Conservation (phyloP, 2,113 vertebrate species). For the Hassar affinis region DNA sequence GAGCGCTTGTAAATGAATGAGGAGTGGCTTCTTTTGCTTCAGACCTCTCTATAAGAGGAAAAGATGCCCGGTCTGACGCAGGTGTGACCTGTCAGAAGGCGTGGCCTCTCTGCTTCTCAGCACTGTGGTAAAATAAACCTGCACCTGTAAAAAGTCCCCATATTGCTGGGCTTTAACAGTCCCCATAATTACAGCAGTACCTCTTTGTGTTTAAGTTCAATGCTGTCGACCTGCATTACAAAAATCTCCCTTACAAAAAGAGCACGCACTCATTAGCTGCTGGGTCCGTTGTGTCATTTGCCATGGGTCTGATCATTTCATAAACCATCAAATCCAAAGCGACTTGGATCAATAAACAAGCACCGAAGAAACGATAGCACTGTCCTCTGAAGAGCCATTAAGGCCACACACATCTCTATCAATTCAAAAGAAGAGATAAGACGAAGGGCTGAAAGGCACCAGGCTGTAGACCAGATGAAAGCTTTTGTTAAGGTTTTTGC, state of each 20-base stretch:
- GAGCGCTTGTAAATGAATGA: neutral
- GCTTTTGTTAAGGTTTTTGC: neutral
- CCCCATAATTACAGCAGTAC: neutral
- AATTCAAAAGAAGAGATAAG: neutral
- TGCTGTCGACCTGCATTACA: conserved; percentile 1
- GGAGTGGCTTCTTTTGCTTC: neutral
- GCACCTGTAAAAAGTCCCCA: neutral
- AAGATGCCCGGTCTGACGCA: no score
- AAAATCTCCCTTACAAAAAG: neutral
- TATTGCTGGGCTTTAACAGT: neutral
- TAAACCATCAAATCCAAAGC: neutral
- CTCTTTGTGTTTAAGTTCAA: neutral
- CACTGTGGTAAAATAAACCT: neutral
- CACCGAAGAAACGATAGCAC: neutral
- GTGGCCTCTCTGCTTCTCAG: neutral
- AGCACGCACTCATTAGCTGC: neutral
- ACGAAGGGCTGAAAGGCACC: conserved; percentile 4
- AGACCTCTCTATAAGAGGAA: no score
- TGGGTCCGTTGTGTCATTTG: neutral
- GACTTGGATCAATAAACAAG: conserved; percentile 21
- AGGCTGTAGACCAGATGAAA: neutral
- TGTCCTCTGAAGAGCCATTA: conserved; percentile 24
- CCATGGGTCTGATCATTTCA: conserved; percentile 6
- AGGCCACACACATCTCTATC: neutral
- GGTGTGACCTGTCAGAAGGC: no score